These are phyloP conservation scores for Petroica traversi DNA, from an alignment of 2,113 vertebrate species.

Conservation along the genomic window DNA sequence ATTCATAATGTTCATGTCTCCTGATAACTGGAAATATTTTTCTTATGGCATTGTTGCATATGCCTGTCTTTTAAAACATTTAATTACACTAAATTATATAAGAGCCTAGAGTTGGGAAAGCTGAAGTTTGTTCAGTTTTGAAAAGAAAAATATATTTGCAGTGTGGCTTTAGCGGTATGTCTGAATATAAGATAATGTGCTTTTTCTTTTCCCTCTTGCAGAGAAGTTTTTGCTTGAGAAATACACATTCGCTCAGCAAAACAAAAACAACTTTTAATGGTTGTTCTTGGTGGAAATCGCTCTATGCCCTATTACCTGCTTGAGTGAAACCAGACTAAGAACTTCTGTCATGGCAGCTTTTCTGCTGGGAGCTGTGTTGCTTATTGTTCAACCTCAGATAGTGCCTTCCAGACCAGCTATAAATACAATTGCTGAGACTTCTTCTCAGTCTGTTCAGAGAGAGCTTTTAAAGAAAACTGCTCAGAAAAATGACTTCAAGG, in stretches of 20 bases:
- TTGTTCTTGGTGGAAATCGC: slow-evolving; percentile 67
- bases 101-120: background rate
- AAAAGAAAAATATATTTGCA: background rate
- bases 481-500: slow-evolving; percentile 8
- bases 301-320: slow-evolving; percentile 72
- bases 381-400: slow-evolving; percentile 79
- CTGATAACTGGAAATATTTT: background rate
- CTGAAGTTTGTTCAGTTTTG: background rate
- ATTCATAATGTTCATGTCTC: background rate
- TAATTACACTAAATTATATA: background rate
- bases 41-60: background rate
- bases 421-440: background rate
- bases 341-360: slow-evolving; percentile 86
- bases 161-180: background rate
- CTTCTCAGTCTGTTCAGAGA: slow-evolving; percentile 30
- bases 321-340: slow-evolving; percentile 79
- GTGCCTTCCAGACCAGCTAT: slow-evolving; percentile 75
- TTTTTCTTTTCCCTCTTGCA: slow-evolving; percentile 39
- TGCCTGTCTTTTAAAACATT: background rate
- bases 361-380: slow-evolving; percentile 84
- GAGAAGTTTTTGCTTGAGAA: slow-evolving; percentile 24
- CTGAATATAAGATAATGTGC: background rate
- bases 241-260: slow-evolving; percentile 2
- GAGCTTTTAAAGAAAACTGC: slow-evolving; percentile 46
- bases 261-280: slow-evolving; percentile 47